Evolutionary conservation across 2,113 vertebrate genomes (phyloP).

Genomic region (Bostrychus sinensis): DNA sequence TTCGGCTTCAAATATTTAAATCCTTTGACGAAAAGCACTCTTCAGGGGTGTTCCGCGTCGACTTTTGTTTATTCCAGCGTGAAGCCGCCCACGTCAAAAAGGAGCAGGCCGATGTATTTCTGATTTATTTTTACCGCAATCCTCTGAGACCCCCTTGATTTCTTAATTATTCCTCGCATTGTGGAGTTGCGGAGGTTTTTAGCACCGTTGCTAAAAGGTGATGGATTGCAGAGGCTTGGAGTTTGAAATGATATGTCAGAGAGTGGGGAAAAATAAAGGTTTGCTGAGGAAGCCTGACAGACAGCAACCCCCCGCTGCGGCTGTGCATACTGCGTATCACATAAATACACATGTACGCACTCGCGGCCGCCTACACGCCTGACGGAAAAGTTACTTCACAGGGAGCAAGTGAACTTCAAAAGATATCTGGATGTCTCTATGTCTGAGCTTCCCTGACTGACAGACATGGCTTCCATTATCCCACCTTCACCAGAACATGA

Average conservation of each 20-base stretch:
- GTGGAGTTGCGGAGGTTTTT: not conserved
- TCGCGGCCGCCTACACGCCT: conserved; percentile 32
- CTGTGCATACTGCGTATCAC: conserved; percentile 15
- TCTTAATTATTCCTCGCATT: conserved; percentile 31
- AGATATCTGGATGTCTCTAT: conserved; percentile 55
- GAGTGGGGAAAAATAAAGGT: conserved; percentile 33
- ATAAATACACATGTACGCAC: conserved; percentile 34
- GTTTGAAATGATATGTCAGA: conserved; percentile 25
- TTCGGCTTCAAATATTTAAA: conserved; percentile 53
- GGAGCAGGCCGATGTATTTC: conserved; percentile 10
- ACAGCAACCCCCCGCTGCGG: conserved; percentile 29
- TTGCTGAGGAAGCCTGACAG: conserved; percentile 36
- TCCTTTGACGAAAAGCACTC: conserved; percentile 41
- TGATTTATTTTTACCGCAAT: conserved; percentile 29
- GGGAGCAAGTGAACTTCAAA: conserved; percentile 49
- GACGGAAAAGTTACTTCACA: conserved; percentile 41
- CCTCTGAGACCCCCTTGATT: conserved; percentile 25
- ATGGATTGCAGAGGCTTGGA: conserved; percentile 4
- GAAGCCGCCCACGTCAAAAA: conserved; percentile 13
- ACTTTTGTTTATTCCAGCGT: conserved; percentile 37
- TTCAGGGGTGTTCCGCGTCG: conserved; percentile 34
- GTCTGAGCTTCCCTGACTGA: conserved; percentile 63
- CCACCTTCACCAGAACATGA: conserved; percentile 40
- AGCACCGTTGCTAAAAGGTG: not conserved
- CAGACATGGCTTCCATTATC: conserved; percentile 48